Evolutionary conservation across 2,113 vertebrate genomes (phyloP), one percentile per base, ranked within the genome.

Genomic region (Carassius gibelio): DNA sequence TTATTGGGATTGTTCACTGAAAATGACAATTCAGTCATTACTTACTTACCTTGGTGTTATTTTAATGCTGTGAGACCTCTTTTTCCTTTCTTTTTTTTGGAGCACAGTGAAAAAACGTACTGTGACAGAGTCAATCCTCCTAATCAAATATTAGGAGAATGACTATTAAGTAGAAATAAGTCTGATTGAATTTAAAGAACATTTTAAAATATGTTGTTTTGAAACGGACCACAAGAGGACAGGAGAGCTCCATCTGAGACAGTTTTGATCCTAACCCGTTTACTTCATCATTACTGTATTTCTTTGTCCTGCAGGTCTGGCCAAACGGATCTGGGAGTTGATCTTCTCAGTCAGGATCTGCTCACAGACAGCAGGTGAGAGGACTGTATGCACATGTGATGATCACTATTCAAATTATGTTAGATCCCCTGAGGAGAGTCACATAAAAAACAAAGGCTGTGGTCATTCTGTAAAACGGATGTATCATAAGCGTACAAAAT

Each of bases 171-270:
- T 48, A 48, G 9, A 2, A 48, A 48, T 11, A 11, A 48, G 45
- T 48, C 45, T 48, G 45, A 9, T 48, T 11, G 2, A 48, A 9
- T 48, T 48, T 11, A 48, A 48, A 48, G 45, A 48, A 45, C 42
- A 62, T 62, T 23, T 62, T 23, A 23, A 23, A 62, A 5, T 1
- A 13, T 77, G 61, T 45, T 77, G 61, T 45, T 88, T n/a, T 45
- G 7, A 13, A 66, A 74, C 3, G 2, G 26, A 78, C 26, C 93
- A 93, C 90, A 76, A 81, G 93, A 89, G 87, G 93, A 90, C 91
- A 89, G 85, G 92, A 87, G 89, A 90, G 88, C 59, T 86, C 85
- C 72, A 85, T 48, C 13, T 30, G 5, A 66, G 13, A 30, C 62
- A 59, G 8, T 19, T 61, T 26, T 15, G 62, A 66, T 26, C 7